Conservation (phyloP, 2,888 invertebrate species). For the Melieria omissa region DNA sequence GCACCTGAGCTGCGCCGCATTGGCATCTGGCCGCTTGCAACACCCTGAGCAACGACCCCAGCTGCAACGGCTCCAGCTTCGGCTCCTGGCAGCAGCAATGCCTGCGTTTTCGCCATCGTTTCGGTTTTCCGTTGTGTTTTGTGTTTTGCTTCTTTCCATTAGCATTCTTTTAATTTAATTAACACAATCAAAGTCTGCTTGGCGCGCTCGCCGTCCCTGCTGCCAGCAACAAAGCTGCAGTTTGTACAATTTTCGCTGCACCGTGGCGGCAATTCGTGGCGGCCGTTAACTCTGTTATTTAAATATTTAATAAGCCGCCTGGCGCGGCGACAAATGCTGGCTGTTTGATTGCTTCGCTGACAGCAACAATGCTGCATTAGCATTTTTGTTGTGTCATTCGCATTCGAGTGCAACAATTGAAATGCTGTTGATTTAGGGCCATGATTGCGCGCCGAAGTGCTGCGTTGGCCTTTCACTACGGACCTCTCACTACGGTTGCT, state of each 20-base stretch:
- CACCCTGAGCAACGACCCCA: neutral
- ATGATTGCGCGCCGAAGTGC: neutral
- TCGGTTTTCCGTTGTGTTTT: constrained; percentile 5
- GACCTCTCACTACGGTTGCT: neutral
- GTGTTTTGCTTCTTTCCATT: constrained; percentile 38
- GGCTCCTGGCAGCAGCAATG: too few species aligned
- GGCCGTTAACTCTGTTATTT: constrained; percentile 40
- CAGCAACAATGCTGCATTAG: constrained; percentile 17
- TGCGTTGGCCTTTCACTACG: neutral
- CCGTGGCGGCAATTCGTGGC: too few species aligned
- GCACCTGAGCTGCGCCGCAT: neutral
- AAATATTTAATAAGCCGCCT: constrained; percentile 47
- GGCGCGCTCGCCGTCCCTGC: neutral
- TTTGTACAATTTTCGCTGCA: too few species aligned
- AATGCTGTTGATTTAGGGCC: constrained; percentile 30
- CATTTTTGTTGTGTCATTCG: constrained; percentile 33
- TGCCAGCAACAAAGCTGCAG: neutral
- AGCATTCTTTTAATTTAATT: constrained; percentile 49
- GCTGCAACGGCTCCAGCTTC: neutral
- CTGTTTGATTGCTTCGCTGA: neutral
- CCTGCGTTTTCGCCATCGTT: neutral
- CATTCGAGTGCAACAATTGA: constrained; percentile 25
- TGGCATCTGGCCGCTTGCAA: neutral
- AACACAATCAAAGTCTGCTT: constrained; percentile 43
- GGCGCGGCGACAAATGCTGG: neutral